Conservation (phyloP, 1,140 invertebrate genomes). For the Drosophila sproati region DNA sequence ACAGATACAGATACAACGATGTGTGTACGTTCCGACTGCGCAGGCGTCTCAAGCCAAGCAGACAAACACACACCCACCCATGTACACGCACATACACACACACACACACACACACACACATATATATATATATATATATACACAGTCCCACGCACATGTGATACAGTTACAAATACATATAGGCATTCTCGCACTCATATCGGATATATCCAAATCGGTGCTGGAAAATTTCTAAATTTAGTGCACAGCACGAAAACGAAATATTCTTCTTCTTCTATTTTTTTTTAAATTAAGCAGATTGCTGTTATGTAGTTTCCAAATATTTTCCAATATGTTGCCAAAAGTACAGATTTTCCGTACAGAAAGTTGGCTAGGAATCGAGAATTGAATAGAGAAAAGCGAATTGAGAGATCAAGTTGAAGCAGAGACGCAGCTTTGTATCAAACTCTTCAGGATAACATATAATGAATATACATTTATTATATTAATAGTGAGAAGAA, state of each 20-base stretch:
- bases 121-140: neutral
- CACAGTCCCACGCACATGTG: constrained; percentile 9
- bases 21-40: constrained; percentile 20
- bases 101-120: constrained; percentile 25
- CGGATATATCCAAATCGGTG: constrained; percentile 39
- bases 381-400: neutral
- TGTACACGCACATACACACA: constrained; percentile 22
- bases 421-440: neutral
- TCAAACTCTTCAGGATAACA: neutral
- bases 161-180: constrained; percentile 13
- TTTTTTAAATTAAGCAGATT: neutral
- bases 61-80: constrained; percentile 27
- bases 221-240: constrained; percentile 47
- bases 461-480: no score
- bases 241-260: constrained; percentile 22
- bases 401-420: no score
- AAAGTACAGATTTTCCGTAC: neutral
- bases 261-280: constrained; percentile 1
- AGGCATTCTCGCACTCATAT: constrained; percentile 17
- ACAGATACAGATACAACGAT: constrained; percentile 4
- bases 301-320: constrained; percentile 22
- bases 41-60: constrained; percentile 45
- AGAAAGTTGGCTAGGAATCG: neutral
- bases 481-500: no score
- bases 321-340: constrained; percentile 1